Evolutionary conservation across 2,888 invertebrate genomes (phyloP), one percentile per base, ranked within the genome.

Genomic region (Synergus japonicus): DNA sequence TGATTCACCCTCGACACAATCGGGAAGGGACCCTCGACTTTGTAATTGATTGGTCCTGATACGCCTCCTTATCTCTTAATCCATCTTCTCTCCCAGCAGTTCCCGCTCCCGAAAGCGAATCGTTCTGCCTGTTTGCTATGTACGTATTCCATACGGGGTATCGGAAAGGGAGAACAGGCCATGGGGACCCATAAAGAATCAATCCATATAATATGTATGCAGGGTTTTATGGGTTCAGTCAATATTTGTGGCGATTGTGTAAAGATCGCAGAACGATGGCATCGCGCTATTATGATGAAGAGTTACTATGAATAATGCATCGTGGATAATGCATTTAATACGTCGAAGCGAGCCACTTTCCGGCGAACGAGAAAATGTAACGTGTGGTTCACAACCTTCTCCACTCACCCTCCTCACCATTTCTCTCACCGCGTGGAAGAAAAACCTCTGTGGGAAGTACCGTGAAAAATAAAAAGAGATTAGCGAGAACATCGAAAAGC

Each of bases 41-140:
- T 83, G 89, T 91, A 91, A 91, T 91, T 91, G 91, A 91, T 91
- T 90, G 91, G 88, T 89, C 88, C 87, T 88, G 91, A 91, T 91
- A 90, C 91, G 91, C 90, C 91, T 91, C 88, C 89, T 90, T 90
- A 90, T 90, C 89, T 89, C 86, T 87, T 88, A 90, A 90, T 91
- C 88, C 89, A 90, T 91, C 90, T 89, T 84, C 82, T 83, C 84
- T 87, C 85, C 86, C 85, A 83, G 83, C 85, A 83, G 83, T 84
- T 81, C 84, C 79, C 84, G 83, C 82, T 83, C 83, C 79, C 82
- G 79, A 83, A 84, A 86, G 85, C 76, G 81, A 79, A 83, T 77
- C 78, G 86, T 84, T 84, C 84, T 65, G 79, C 78, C 83, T 84
- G 87, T 84, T 86, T 83, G 83, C 82, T 83, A 82, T 77, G 79